Evolutionary conservation across 2,113 vertebrate genomes (phyloP).

Genomic region (Eulacestoma nigropectus): DNA sequence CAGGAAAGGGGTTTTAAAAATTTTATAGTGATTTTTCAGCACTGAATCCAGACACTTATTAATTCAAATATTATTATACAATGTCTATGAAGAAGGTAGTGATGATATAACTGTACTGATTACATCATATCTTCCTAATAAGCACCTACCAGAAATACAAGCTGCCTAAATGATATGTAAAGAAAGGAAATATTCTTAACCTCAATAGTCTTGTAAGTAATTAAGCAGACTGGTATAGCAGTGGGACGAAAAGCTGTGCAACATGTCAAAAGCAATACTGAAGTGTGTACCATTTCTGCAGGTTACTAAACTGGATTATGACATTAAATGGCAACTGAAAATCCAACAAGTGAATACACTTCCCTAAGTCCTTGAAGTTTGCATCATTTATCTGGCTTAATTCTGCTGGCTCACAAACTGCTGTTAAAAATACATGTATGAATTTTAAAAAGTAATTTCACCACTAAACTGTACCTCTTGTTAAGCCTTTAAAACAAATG

Average conservation of each 20-base stretch:
- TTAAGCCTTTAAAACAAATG: not conserved
- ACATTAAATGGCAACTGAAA: not conserved
- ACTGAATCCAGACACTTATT: not conserved
- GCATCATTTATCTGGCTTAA: not conserved
- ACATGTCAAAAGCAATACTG: not conserved
- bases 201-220: not conserved
- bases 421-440: not conserved
- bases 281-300: not conserved
- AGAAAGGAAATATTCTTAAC: not conserved
- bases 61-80: not conserved
- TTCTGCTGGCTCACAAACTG: not conserved
- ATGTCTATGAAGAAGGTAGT: not conserved
- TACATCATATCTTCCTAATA: not conserved
- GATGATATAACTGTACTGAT: not conserved
- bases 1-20: not conserved
- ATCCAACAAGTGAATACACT: not conserved
- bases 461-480: not conserved
- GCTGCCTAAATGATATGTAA: not conserved
- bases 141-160: not conserved
- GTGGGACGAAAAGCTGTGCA: not conserved
- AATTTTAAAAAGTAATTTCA: not conserved
- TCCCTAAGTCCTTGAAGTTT: not conserved
- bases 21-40: not conserved
- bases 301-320: not conserved
- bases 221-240: not conserved